Conservation (phyloP, 2,888 invertebrate species). For the Meiosimyza platycephala region DNA sequence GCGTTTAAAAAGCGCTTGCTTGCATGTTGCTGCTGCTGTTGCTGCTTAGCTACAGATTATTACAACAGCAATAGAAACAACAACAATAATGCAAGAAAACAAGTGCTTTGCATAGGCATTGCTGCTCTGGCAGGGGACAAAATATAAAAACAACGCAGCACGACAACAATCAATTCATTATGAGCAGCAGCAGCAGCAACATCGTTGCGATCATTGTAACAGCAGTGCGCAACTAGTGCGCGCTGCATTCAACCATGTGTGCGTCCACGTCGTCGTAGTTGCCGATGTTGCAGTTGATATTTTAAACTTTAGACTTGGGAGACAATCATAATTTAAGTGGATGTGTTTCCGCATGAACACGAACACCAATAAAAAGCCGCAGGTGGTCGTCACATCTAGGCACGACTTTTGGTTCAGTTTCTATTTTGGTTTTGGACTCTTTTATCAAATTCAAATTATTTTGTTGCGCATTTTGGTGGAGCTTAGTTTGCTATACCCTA, state of each 20-base stretch:
- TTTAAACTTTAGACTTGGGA: not conserved
- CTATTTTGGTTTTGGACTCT: conserved; percentile 16
- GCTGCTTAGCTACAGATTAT: conserved; percentile 11
- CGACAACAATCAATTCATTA: conserved; percentile 16
- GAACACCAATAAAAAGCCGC: conserved; percentile 49
- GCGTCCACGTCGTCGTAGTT: too few species aligned
- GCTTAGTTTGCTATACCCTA: too few species aligned
- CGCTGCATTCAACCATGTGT: too few species aligned
- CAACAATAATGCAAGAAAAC: conserved; percentile 7
- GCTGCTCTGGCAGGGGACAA: too few species aligned
- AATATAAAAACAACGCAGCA: not conserved
- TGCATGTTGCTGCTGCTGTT: not conserved
- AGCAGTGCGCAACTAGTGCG: conserved; percentile 13
- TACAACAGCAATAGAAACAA: not conserved
- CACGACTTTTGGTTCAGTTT: conserved; percentile 27
- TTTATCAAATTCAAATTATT: too few species aligned
- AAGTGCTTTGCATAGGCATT: conserved; percentile 19
- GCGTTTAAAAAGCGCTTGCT: conserved; percentile 2
- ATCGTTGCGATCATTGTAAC: not conserved
- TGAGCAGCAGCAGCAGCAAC: not conserved
- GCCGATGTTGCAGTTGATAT: too few species aligned
- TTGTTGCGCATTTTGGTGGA: too few species aligned
- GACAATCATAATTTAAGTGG: conserved; percentile 43
- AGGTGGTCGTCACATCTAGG: conserved; percentile 47
- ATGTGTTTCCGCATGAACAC: conserved; percentile 44